Percentiles rank a stretch among this genome's conserved stretches.
These are phyloP conservation scores for Halichondria panicea DNA, from an alignment of 37 sponge, comb jelly and placozoan species.

Conservation along the genomic window DNA sequence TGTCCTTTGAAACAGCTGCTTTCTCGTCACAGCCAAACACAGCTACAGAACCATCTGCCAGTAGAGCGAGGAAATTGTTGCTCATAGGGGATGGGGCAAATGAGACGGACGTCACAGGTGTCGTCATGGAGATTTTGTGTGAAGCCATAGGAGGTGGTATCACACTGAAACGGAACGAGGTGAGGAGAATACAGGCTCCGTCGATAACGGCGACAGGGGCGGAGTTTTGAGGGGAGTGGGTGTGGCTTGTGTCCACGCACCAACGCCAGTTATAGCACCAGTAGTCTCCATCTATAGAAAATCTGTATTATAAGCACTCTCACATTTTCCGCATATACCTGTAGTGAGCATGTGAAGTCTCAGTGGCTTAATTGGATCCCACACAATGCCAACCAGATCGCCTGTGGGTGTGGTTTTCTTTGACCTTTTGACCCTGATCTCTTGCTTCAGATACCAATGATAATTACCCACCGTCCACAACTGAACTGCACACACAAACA, in stretches of 20 bases:
- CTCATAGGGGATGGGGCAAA: conserved; percentile 67
- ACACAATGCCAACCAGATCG: conserved; percentile 31
- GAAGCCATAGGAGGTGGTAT: conserved; percentile 95
- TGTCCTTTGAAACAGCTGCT: not conserved
- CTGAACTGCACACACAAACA: conserved; percentile 61
- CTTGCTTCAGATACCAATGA: conserved; percentile 97
- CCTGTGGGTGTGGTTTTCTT: not conserved
- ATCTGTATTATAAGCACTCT: not conserved
- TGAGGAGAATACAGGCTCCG: conserved; percentile 78
- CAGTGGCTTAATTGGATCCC: conserved; percentile 76
- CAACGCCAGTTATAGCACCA: conserved; percentile 58
- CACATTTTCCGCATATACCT: conserved; percentile 22
- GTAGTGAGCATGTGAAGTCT: conserved; percentile 73
- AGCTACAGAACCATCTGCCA: conserved; percentile 23
- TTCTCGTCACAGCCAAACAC: conserved; percentile 11
- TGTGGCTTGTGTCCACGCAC: conserved; percentile 45
- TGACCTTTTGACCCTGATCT: conserved; percentile 39
- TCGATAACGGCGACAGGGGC: conserved; percentile 78
- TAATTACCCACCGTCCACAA: conserved; percentile 85
- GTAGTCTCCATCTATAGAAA: conserved; percentile 63
- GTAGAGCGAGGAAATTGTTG: conserved; percentile 55
- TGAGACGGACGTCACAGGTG: conserved; percentile 36
- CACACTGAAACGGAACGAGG: conserved; percentile 73
- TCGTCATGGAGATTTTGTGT: conserved; percentile 29
- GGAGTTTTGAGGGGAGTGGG: conserved; percentile 26